Evolutionary conservation across 2,797 vertebrate species (phyloP).

Genomic region (Pipistrellus nathusii): DNA sequence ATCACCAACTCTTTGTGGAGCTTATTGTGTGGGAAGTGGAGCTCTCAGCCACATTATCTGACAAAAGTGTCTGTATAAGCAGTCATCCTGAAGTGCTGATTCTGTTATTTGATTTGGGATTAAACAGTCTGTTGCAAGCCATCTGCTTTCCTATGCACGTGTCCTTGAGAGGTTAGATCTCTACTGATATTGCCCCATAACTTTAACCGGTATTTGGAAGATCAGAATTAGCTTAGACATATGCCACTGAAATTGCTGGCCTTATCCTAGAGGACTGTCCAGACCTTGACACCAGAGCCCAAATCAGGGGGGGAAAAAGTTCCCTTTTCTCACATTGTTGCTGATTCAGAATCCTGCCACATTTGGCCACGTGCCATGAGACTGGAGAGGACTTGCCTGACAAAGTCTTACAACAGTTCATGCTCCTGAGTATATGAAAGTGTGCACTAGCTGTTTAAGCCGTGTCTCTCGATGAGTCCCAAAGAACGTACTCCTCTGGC

Average conservation of each 20-base stretch:
- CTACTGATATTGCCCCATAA: conserved; percentile 86
- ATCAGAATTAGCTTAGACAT: conserved; percentile 88
- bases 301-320: conserved; percentile 62
- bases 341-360: conserved; percentile 85
- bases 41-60: conserved; percentile 80
- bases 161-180: conserved; percentile 91
- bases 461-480: conserved; percentile 62
- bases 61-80: conserved; percentile 88
- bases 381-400: conserved; percentile 76
- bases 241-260: conserved; percentile 87
- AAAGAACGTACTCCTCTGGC: conserved; percentile 47
- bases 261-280: conserved; percentile 85
- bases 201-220: conserved; percentile 86
- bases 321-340: conserved; percentile 79
- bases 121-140: conserved; percentile 90
- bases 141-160: conserved; percentile 88
- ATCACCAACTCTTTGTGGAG: conserved; percentile 67
- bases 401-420: conserved; percentile 76
- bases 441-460: conserved; percentile 67
- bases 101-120: conserved; percentile 91
- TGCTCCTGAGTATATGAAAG: conserved; percentile 76
- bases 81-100: conserved; percentile 89
- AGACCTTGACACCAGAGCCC: conserved; percentile 82
- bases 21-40: conserved; percentile 80
- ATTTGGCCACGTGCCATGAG: conserved; percentile 79